phyloP scores from a whole-genome alignment of 2,113 vertebrate species.

The Condylura cristata region DNA sequence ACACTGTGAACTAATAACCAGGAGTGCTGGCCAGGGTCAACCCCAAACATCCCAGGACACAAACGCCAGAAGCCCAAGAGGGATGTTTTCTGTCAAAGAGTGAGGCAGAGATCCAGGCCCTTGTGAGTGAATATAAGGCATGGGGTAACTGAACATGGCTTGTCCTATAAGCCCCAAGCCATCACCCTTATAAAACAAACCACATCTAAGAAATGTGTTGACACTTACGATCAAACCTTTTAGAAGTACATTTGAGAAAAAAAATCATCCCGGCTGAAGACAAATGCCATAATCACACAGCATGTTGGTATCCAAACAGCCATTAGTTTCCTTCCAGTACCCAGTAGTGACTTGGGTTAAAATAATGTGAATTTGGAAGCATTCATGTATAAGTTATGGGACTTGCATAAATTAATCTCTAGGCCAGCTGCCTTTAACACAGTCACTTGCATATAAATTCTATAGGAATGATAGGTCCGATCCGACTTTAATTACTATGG shows the following conservation, averaged over 20 bases:
- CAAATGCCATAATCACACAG: background rate
- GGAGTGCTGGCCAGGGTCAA: background rate
- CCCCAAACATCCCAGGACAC: background rate
- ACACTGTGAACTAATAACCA: slow-evolving; percentile 11
- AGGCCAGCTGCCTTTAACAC: background rate
- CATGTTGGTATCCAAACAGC: background rate
- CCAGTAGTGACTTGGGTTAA: background rate
- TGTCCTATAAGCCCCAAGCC: background rate
- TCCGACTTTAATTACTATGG: slow-evolving; percentile 49
- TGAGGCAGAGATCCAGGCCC: background rate
- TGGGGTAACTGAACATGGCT: background rate
- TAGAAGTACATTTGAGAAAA: background rate
- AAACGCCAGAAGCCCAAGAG: background rate
- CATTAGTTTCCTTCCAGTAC: background rate
- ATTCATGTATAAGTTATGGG: background rate
- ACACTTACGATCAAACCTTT: background rate
- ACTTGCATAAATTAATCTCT: background rate
- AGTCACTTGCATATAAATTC: slow-evolving; percentile 17
- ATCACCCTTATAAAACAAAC: background rate
- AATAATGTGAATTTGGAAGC: slow-evolving; percentile 18
- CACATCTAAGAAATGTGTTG: background rate
- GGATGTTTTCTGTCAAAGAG: background rate
- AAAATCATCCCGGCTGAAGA: background rate
- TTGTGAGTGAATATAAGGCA: background rate
- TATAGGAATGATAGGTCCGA: slow-evolving; percentile 32